Percentiles rank a stretch among this genome's conserved stretches.
Evolutionary conservation across 2,797 vertebrate species (phyloP).

Genomic region (Sebastes iracundus): DNA sequence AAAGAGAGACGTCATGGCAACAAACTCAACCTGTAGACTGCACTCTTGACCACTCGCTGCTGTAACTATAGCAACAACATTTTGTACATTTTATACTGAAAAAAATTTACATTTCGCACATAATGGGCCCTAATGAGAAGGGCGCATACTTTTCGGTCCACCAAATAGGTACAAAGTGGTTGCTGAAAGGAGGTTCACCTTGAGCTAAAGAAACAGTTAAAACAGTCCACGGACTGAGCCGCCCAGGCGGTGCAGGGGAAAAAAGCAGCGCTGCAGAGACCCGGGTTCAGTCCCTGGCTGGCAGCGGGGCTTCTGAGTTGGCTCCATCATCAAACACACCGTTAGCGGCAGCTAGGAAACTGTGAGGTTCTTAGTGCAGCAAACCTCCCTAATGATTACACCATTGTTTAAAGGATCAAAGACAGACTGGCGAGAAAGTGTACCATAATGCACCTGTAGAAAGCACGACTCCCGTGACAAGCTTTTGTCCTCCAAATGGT

Average conservation of each 20-base stretch:
- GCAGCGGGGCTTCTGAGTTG: background rate
- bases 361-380: conserved; percentile 3
- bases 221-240: background rate
- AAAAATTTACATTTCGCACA: background rate
- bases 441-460: background rate
- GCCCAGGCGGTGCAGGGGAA: background rate
- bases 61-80: conserved; percentile 47
- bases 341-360: conserved; percentile 8
- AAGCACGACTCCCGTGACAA: background rate
- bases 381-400: conserved; percentile 8
- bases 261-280: background rate
- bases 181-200: background rate
- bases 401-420: conserved; percentile 30
- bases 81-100: no score
- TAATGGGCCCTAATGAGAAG: background rate
- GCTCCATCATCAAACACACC: conserved; percentile 12
- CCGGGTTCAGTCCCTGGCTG: background rate
- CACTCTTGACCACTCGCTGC: conserved; percentile 14
- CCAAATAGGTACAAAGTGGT: background rate
- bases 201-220: background rate
- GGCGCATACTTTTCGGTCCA: background rate
- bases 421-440: background rate
- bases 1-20: background rate
- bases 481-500: background rate
- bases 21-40: background rate